phyloP scores from a whole-genome alignment of 2,797 vertebrate genomes.

The Rachycentron canadum region DNA sequence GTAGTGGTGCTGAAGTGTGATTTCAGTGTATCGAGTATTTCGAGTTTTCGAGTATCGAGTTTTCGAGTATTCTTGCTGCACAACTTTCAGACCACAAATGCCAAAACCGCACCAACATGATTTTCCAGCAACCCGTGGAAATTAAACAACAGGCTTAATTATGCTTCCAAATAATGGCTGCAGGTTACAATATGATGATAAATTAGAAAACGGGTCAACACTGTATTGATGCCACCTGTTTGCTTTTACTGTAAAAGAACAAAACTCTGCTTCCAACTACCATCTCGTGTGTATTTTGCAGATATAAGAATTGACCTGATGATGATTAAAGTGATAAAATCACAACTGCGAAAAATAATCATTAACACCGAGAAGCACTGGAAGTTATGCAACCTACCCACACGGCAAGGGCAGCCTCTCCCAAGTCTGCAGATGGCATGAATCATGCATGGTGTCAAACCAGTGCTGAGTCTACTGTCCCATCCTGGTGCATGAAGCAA shows the following conservation, averaged over 20 bases:
- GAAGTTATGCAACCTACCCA: neutral
- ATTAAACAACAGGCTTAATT: neutral
- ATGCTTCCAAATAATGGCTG: neutral
- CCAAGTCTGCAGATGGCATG: too few relatives aligned
- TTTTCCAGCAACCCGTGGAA: neutral
- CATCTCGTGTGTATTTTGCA: too few relatives aligned
- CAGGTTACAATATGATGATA: too few relatives aligned
- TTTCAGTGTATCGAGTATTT: neutral
- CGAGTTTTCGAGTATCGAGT: neutral
- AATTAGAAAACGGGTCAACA: too few relatives aligned
- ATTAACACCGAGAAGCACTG: too few relatives aligned
- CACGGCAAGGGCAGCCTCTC: neutral
- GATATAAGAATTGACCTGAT: neutral
- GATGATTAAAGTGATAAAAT: neutral
- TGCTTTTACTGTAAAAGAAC: too few relatives aligned
- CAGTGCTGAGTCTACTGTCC: too few relatives aligned
- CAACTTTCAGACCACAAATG: neutral
- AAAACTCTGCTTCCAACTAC: neutral
- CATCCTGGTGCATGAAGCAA: too few relatives aligned
- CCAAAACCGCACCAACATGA: neutral
- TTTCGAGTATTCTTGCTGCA: too few relatives aligned
- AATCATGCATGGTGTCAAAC: too few relatives aligned
- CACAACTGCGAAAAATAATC: too few relatives aligned
- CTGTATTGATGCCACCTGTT: neutral
- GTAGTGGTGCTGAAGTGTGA: too few relatives aligned